phyloP scores from a whole-genome alignment of 2,113 vertebrate genomes.

The Rousettus leschenaultii region DNA sequence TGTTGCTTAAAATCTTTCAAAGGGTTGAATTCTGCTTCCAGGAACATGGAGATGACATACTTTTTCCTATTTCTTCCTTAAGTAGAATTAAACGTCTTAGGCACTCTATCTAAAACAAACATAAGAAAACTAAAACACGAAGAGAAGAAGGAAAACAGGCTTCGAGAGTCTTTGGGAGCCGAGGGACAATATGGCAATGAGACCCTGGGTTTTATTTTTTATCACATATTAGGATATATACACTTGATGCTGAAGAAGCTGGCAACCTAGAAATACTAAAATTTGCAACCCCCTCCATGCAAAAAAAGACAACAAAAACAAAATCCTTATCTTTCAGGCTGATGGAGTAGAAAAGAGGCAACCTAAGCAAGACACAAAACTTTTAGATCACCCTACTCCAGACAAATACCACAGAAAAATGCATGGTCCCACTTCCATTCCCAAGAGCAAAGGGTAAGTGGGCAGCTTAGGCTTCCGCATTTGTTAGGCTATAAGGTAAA shows the following conservation, averaged over 20 bases:
- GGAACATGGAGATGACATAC: background rate
- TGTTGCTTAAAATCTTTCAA: background rate
- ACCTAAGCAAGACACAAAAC: background rate
- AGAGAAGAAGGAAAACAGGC: background rate
- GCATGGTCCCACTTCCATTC: too few relatives aligned
- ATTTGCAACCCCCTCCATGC: background rate
- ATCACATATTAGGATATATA: too few relatives aligned
- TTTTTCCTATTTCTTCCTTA: background rate
- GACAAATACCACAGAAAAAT: background rate
- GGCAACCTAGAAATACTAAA: background rate
- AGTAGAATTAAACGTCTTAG: background rate
- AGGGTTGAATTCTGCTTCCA: background rate
- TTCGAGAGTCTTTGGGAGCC: background rate
- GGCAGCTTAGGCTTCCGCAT: background rate
- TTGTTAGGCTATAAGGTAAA: background rate
- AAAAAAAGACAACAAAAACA: background rate
- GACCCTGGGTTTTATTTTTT: background rate
- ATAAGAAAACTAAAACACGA: background rate
- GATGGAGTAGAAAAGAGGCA: background rate
- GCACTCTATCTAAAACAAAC: background rate
- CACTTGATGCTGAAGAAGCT: background rate
- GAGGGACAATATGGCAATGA: background rate
- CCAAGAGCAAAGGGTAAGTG: background rate
- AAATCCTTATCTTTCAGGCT: background rate
- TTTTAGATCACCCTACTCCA: background rate